Evolutionary conservation across 2,888 invertebrate genomes (phyloP), one percentile per base, ranked within the genome.

Genomic region (Dolichomitus sp.): DNA sequence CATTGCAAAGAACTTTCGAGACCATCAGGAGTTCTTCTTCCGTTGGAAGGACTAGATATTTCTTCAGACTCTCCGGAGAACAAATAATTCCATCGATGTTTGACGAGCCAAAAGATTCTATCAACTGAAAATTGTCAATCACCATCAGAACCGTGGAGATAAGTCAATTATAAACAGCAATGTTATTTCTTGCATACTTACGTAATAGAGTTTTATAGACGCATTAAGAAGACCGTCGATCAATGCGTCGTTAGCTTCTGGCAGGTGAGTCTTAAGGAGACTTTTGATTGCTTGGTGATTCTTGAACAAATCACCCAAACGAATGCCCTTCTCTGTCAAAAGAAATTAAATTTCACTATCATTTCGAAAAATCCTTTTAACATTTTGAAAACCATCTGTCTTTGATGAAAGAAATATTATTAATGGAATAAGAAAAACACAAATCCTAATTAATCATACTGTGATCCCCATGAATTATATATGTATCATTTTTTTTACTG

Each of bases 121-220:
- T 87, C 30, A 92, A 80, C 91, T 91, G 68, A 50, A 80, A 81
- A 66, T 66, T 42, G 66, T 72, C 63, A 52, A 48, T 50, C 12
- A 80, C 59, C 27, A 83, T 37, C 2, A 80, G 63, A 52, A 42
- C 33, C 27, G 14, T 27, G 6, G 45, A 7, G 17, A 65, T 30
- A 4, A n/a, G 2, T 50, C 6, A 50, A 66, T 48, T 17, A 14
- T 27, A 23, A 23, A 23, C 3, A 54, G 17, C 33, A 37, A n/a
- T 14, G 2, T 45, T 45, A n/a, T 48, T 17, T 0, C 17, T 48
- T 6, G n/a, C 48, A 48, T n/a, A 86, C 95, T 94, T 92, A 95
- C 95, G 83, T 95, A 95, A 93, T 94, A 93, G 4, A 95, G 93
- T 86, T 94, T 94, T 11, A 95, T 90, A 11, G 94, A 93, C 0